Evolutionary conservation across 2,113 vertebrate species (phyloP), one percentile per base, ranked within the genome.

Genomic region (Aldabrachelys gigantea): DNA sequence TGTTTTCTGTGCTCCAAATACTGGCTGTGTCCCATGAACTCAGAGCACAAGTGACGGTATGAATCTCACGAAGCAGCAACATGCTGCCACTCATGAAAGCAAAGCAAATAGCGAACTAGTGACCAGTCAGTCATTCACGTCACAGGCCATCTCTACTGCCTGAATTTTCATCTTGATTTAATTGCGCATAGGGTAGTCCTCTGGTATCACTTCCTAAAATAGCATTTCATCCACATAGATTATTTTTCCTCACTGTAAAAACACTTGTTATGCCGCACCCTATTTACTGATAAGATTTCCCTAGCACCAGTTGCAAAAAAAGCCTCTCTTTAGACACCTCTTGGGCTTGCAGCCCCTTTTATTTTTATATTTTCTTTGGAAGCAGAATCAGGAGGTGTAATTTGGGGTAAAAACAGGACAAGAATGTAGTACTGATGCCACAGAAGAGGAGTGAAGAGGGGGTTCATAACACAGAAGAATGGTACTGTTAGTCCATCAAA

Each of bases 71-170:
- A 84, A 62, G 47, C 3, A 89, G 7, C 76, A 87, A 38, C 90
- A 49, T 35, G 69, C 5, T 2, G 5, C 4, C 14, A 35, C 31
- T 50, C 9, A 27, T 8, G 72, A 78, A 84, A 49, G 35, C 1
- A 5, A 12, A 5, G 88, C 0, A 2, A 80, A 38, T 0, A 25
- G 16, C 17, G 56, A 88, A 52, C 65, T 22, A 3, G 0, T 31
- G 6, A 53, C 62, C 75, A 80, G 10, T 4, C 1, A 0, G 27
- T 29, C 57, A 14, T 24, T 35, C 47, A 76, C 54, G 59, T 19
- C n/a, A 41, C 54, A 44, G 49, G 29, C 47, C 38, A 14, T 1
- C 52, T 49, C 21, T 47, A 50, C 14, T 41, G 8, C 80, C 35
- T 38, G 19, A 12, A 31, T 53, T 82, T 76, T 84, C 56, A 85